These are phyloP conservation scores for Eupithecia insigniata DNA, from an alignment of 2,888 invertebrate species.

Conservation along the genomic window DNA sequence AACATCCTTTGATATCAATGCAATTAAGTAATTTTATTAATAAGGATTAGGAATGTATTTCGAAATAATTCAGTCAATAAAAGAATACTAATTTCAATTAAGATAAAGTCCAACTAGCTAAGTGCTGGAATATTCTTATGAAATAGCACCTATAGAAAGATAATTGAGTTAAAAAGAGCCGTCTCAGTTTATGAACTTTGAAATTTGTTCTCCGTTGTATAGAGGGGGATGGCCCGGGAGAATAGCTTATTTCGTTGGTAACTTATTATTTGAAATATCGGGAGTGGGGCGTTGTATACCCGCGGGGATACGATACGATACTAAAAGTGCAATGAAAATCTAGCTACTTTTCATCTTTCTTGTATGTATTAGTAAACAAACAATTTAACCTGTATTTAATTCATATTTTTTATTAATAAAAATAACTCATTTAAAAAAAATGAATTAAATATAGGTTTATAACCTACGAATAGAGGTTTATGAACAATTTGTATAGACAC, in stretches of 20 bases:
- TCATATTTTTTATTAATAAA: too few relatives aligned
- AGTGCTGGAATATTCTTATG: background rate
- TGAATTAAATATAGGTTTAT: too few relatives aligned
- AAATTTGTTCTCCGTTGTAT: slow-evolving; percentile 27
- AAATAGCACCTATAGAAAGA: background rate
- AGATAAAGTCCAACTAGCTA: background rate
- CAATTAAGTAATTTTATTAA: background rate
- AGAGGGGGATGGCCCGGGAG: slow-evolving; percentile 24
- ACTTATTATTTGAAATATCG: slow-evolving; percentile 26
- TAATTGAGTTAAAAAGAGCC: slow-evolving; percentile 22
- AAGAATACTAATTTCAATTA: background rate
- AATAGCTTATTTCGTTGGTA: slow-evolving; percentile 31
- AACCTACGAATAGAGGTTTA: too few relatives aligned
- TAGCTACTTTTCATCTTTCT: background rate
- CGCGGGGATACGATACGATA: slow-evolving; percentile 5
- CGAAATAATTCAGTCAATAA: background rate
- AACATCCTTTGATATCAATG: background rate
- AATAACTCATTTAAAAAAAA: too few relatives aligned
- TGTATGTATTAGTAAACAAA: background rate
- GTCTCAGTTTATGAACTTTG: slow-evolving; percentile 29
- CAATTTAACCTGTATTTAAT: too few relatives aligned
- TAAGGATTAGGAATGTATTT: background rate
- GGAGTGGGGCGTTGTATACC: slow-evolving; percentile 10
- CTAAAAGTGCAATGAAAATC: slow-evolving; percentile 15
- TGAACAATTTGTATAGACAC: too few relatives aligned